phyloP scores from a whole-genome alignment of 2,888 invertebrate species.

The Leptopilina syphax region DNA sequence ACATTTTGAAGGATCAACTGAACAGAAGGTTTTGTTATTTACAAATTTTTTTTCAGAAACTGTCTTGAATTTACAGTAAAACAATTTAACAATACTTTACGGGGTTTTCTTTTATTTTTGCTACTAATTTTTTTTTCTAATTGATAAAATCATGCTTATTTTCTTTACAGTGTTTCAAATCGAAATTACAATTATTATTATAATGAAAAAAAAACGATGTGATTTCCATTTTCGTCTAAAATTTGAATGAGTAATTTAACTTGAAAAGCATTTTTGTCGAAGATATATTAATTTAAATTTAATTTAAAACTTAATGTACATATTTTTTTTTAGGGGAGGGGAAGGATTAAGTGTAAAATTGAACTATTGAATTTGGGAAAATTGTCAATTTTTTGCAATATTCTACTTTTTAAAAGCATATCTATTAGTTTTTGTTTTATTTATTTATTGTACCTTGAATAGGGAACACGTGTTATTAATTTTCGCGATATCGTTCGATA shows the following conservation, averaged over 20 bases:
- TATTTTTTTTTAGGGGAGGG: not conserved
- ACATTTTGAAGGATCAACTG: slow-evolving; percentile 33
- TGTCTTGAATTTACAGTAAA: slow-evolving; percentile 10
- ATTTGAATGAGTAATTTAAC: slow-evolving; percentile 5
- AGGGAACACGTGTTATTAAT: slow-evolving; percentile 8
- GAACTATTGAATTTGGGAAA: not conserved
- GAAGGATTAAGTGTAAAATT: not conserved
- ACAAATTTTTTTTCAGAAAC: slow-evolving; percentile 1
- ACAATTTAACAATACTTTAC: not conserved
- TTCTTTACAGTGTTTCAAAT: slow-evolving; percentile 10
- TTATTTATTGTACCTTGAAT: not conserved
- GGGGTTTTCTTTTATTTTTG: not conserved
- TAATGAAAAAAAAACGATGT: not conserved
- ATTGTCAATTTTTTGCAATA: not conserved
- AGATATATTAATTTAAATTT: slow-evolving; percentile 7
- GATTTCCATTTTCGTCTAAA: slow-evolving; percentile 1
- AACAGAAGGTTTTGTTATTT: slow-evolving; percentile 18
- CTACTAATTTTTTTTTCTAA: not conserved
- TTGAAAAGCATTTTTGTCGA: slow-evolving; percentile 27
- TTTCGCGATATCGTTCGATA: slow-evolving; percentile 49
- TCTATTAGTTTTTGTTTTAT: not conserved
- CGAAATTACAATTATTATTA: not conserved
- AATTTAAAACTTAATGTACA: not conserved
- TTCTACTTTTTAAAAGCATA: not conserved
- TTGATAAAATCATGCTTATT: slow-evolving; percentile 27